phyloP scores from a whole-genome alignment of 1,140 invertebrate genomes.

The Chironomus tepperi region DNA sequence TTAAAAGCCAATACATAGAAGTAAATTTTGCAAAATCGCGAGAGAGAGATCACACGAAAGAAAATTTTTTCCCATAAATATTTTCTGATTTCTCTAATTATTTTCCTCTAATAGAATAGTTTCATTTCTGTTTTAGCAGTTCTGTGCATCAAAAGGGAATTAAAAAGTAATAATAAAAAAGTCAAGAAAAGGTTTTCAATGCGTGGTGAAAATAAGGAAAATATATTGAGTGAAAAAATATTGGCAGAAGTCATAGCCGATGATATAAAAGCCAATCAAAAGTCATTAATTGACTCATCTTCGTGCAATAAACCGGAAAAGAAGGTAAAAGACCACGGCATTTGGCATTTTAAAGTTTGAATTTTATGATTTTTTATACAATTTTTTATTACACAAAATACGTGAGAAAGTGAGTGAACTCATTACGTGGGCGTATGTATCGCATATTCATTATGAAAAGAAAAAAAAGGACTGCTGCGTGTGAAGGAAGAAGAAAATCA shows the following conservation, averaged over 20 bases:
- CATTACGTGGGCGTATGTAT: neutral
- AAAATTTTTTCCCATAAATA: neutral
- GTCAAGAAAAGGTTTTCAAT: neutral
- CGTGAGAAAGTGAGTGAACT: neutral
- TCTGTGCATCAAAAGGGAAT: neutral
- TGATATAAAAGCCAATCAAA: conserved; percentile 9
- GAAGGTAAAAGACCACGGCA: neutral
- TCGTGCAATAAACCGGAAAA: neutral
- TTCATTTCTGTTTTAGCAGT: neutral
- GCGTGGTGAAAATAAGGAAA: conserved; percentile 4
- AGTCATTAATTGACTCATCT: neutral
- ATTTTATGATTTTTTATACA: neutral
- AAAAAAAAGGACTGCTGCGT: neutral
- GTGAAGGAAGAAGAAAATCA: conserved; percentile 14
- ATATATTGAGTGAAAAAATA: conserved; percentile 9
- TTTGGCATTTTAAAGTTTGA: neutral
- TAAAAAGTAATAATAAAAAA: neutral
- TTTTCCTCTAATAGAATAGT: conserved; percentile 7
- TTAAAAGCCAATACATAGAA: neutral
- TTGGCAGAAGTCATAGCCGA: neutral
- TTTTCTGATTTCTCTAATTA: neutral
- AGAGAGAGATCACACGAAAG: neutral
- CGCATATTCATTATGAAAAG: neutral
- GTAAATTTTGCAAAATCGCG: neutral
- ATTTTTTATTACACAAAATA: neutral